These are phyloP conservation scores for Neopipo cinnamomea DNA, from an alignment of 2,113 vertebrate species.

Conservation along the genomic window DNA sequence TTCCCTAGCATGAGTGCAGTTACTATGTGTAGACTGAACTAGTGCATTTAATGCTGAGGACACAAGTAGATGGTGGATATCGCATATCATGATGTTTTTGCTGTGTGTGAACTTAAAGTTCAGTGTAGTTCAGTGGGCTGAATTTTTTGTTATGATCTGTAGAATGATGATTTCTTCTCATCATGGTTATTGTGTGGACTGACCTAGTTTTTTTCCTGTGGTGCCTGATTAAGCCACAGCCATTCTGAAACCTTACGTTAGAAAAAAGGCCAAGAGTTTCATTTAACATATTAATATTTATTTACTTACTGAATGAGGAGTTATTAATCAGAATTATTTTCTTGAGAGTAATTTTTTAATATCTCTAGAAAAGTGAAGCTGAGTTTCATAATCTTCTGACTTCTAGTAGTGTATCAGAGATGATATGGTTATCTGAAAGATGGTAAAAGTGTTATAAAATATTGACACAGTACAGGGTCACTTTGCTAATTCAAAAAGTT, in stretches of 20 bases:
- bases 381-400: background rate
- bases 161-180: background rate
- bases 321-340: background rate
- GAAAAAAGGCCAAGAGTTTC: background rate
- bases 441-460: background rate
- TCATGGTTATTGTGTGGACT: background rate
- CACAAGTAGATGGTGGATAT: background rate
- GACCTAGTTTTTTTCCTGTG: background rate
- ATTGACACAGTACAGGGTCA: background rate
- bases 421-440: background rate
- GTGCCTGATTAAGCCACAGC: background rate
- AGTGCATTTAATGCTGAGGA: background rate
- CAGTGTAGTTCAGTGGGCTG: background rate
- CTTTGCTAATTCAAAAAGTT: background rate
- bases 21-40: background rate
- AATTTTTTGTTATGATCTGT: background rate
- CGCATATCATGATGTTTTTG: fast-evolving
- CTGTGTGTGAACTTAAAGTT: background rate
- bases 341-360: background rate
- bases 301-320: background rate
- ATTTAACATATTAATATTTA: background rate
- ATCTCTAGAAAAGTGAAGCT: background rate
- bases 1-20: background rate
- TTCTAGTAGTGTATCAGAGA: background rate
- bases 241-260: background rate